Evolutionary conservation across 2,888 invertebrate species (phyloP).

Genomic region (Lepidocyrtoides sp.): DNA sequence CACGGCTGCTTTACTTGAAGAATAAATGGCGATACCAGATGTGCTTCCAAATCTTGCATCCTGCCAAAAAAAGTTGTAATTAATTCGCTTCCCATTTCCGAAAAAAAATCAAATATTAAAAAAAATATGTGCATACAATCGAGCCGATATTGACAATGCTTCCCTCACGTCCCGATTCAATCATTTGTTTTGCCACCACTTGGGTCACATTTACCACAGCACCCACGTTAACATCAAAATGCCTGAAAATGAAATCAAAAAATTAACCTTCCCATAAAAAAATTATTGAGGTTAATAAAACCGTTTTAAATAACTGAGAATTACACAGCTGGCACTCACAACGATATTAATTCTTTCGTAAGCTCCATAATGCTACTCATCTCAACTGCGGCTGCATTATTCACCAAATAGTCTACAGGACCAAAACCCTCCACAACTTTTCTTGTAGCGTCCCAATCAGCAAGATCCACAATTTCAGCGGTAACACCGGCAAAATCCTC

Average conservation of each 20-base stretch:
- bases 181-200: slow-evolving; percentile 38
- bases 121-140: neutral
- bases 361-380: slow-evolving; percentile 37
- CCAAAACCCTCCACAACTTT: slow-evolving; percentile 63
- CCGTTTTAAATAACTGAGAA: neutral
- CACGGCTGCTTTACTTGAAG: slow-evolving; percentile 87
- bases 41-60: neutral
- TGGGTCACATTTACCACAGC: slow-evolving; percentile 63
- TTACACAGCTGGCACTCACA: slow-evolving; percentile 41
- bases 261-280: neutral
- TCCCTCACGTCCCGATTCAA: slow-evolving; percentile 35
- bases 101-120: too few relatives aligned
- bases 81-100: too few relatives aligned
- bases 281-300: neutral
- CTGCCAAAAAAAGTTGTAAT: neutral
- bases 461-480: slow-evolving; percentile 49
- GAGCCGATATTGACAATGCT: slow-evolving; percentile 79
- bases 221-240: slow-evolving; percentile 58
- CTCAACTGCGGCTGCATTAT: slow-evolving; percentile 49
- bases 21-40: neutral
- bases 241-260: slow-evolving; percentile 21
- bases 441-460: slow-evolving; percentile 63
- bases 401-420: slow-evolving; percentile 52
- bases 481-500: slow-evolving; percentile 23
- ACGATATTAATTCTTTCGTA: slow-evolving; percentile 5